These are phyloP conservation scores for Lasiommata megera DNA, from an alignment of 2,888 invertebrate species.

Conservation along the genomic window DNA sequence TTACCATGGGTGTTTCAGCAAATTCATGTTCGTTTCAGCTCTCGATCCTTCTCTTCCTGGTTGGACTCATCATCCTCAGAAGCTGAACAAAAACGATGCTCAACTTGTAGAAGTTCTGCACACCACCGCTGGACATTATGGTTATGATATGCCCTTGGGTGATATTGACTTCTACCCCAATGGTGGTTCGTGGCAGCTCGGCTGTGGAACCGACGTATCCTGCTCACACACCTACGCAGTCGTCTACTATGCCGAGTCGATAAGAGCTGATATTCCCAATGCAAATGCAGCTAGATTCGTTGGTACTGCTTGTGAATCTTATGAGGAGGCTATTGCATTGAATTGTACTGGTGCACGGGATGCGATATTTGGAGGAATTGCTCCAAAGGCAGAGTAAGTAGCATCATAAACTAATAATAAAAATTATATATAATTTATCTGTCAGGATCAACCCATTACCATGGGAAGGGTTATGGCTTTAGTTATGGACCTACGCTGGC, in stretches of 20 bases:
- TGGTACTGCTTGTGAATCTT: slow-evolving; percentile 56
- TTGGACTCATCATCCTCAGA: slow-evolving; percentile 65
- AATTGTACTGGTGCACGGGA: slow-evolving; percentile 50
- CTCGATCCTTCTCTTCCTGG: slow-evolving; percentile 67
- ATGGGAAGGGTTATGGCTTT: too few relatives aligned
- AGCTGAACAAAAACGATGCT: slow-evolving; percentile 52
- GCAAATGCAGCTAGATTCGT: slow-evolving; percentile 48
- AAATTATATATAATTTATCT: too few relatives aligned
- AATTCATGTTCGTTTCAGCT: slow-evolving; percentile 44
- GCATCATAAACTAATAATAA: neutral
- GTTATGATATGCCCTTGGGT: slow-evolving; percentile 66
- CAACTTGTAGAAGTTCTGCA: slow-evolving; percentile 65
- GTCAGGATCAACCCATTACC: too few relatives aligned
- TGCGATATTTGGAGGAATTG: slow-evolving; percentile 55
- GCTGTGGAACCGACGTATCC: slow-evolving; percentile 46
- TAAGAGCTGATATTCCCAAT: slow-evolving; percentile 37
- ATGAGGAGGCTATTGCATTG: slow-evolving; percentile 46
- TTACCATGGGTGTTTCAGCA: neutral
- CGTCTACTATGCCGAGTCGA: slow-evolving; percentile 62
- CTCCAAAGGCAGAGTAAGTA: slow-evolving; percentile 36
- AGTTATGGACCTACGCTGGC: too few relatives aligned
- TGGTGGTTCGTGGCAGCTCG: slow-evolving; percentile 56
- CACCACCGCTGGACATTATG: slow-evolving; percentile 53
- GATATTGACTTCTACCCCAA: slow-evolving; percentile 69
- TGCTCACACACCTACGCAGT: slow-evolving; percentile 60